These are phyloP conservation scores for Caenorhabditis afra DNA, from an alignment of 2,888 invertebrate genomes.

Conservation along the genomic window DNA sequence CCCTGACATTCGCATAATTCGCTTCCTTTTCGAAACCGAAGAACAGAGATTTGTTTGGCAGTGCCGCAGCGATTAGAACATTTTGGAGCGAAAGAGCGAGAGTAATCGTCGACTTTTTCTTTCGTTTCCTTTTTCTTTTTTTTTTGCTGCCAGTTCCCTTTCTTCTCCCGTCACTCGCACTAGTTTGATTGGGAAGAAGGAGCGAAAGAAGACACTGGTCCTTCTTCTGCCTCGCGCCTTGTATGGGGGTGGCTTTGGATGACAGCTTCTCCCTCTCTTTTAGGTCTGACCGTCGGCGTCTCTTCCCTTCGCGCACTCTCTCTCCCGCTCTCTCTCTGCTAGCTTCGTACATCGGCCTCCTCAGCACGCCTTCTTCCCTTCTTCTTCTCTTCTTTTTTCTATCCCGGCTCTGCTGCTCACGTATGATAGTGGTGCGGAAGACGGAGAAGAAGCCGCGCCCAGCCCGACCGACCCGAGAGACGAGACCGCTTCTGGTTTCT, in stretches of 20 bases:
- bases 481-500: conserved; percentile 48
- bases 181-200: conserved; percentile 50
- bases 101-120: conserved; percentile 34
- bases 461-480: conserved; percentile 13
- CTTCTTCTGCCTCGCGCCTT: conserved; percentile 29
- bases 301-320: conserved; percentile 14
- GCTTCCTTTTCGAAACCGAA: conserved; percentile 6
- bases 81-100: conserved; percentile 12
- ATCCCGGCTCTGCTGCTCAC: conserved; percentile 13
- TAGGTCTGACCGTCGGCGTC: conserved; percentile 19
- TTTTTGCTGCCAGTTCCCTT: conserved; percentile 17
- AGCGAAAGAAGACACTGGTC: conserved; percentile 51
- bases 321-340: conserved; percentile 11
- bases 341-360: conserved; percentile 14
- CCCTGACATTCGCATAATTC: background rate
- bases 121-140: conserved; percentile 18
- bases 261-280: conserved; percentile 34
- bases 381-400: conserved; percentile 12
- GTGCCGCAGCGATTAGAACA: background rate
- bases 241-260: too few species aligned
- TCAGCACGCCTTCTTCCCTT: conserved; percentile 9
- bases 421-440: conserved; percentile 39
- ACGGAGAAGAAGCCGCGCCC: conserved; percentile 17
- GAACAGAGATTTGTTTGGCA: conserved; percentile 6
- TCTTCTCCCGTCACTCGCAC: conserved; percentile 32